Evolutionary conservation across 1,140 invertebrate species (phyloP), one percentile per base, ranked within the genome.

Genomic region (Calosoma granatense): DNA sequence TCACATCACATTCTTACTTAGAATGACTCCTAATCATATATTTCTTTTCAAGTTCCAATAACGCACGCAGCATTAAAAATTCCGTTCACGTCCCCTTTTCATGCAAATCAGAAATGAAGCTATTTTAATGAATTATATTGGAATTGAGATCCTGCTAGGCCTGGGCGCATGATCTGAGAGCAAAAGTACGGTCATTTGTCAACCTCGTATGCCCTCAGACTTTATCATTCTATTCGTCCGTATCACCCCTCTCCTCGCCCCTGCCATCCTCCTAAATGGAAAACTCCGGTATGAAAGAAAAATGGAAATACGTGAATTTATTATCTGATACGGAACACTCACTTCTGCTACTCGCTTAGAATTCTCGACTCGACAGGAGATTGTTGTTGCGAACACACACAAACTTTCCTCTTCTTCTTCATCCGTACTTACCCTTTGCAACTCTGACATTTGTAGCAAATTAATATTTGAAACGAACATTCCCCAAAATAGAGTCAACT

Each of bases 81-180:
- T 47, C 41, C 3, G 15, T 3, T 47, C 41, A 4, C 41, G 41
- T 47, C 17, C n/a, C n/a, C 41, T 6, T 36, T 3, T 47, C 41
- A 47, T 47, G 41, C 41, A 47, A 47, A 47, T 47, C 41, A 47
- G 15, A 47, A 47, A 47, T 47, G 41, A 47, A 47, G 9, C 41
- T 47, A 47, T 47, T 47, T 47, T 47, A 47, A 47, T 47, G 41
- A 47, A 47, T 47, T 47, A 47, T 47, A 47, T 47, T 47, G 41
- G 41, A 47, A 47, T 3, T 47, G 41, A 47, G 41, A 47, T 47
- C 9, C 41, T 36, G 26, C n/a, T 36, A 9, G 9, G 41, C 3
- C 41, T 47, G 41, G 41, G 41, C 26, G 26, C 41, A 47, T 47
- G 41, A 47, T 47, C 41, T 47, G 41, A 6, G 17, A 47, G 41